Base-by-base conservation (phyloP, 1,140 invertebrate species). In the Leguminivora glycinivorella region DNA sequence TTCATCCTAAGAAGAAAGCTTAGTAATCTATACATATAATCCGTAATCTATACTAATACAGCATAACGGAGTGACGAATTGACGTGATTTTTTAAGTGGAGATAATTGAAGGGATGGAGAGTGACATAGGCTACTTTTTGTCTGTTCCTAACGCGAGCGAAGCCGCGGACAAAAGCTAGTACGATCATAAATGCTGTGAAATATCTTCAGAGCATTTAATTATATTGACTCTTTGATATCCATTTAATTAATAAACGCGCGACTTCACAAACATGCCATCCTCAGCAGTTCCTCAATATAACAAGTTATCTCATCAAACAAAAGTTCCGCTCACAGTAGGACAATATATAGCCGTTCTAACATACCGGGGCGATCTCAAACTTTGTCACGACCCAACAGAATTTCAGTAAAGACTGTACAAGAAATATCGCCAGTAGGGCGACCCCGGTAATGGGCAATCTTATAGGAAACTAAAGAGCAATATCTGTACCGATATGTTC, bases 381-480 rank as follows among this genome's bases (percentile, higher is more conserved):
- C 58, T 63, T 63, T 63, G 58, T 63, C 58, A 63, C 58, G 58
- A 70, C 73, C 73, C 75, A 73, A 72, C 75, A 81, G 80, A 83
- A 82, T 79, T 83, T 83, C 80, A 84, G 79, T 84, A 83, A 79
- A 68, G 74, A 58, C 67, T 34, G 26, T 29, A 63, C 58, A 63
- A 63, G 58, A 63, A 29, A 63, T 63, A 63, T 63, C 58, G 58
- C 34, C 25, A 63, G 58, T 63, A 34, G 58, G 58, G 58, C 26
- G 58, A 63, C 58, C 58, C 58, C 58, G 19, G 58, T 63, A 63
- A 63, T 63, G 58, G 58, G 58, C 58, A 63, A 63, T 63, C 58
- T 29, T 31, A 63, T 63, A 63, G 58, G 58, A 63, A 63, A 63
- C 58, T 63, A 63, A 63, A 63, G 58, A 63, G 26, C 26, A 34